phyloP scores from a whole-genome alignment of 2,113 vertebrate genomes.

The Sylvia atricapilla region DNA sequence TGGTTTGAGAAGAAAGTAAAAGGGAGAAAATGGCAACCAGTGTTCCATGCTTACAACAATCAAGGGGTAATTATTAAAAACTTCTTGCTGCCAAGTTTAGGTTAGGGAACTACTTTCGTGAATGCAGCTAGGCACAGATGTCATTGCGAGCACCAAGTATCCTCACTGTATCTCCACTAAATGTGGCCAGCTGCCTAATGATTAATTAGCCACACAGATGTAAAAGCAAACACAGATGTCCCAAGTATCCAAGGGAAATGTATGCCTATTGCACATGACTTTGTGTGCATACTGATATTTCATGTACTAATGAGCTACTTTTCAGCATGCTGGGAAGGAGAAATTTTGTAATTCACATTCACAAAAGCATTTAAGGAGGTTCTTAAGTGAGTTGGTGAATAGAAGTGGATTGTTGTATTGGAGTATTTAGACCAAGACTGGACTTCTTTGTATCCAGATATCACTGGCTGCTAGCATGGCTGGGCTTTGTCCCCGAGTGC shows the following conservation, averaged over 20 bases:
- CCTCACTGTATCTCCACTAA: background rate
- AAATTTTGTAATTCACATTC: background rate
- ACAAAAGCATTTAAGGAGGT: background rate
- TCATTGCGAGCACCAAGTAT: background rate
- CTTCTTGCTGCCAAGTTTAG: background rate
- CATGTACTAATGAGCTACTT: background rate
- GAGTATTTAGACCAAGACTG: background rate
- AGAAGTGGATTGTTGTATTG: background rate
- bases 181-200: background rate
- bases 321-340: background rate
- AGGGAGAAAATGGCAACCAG: background rate
- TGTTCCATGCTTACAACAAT: background rate
- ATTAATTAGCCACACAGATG: background rate
- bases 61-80: background rate
- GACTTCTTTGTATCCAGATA: background rate
- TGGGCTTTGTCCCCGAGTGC: background rate
- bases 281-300: background rate
- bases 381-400: background rate
- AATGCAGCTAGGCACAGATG: background rate
- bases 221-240: background rate
- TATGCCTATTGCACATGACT: background rate
- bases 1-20: background rate
- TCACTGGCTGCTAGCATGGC: background rate
- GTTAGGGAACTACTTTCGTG: background rate
- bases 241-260: background rate